Percentiles rank a stretch among this genome's conserved stretches.
phyloP scores from a whole-genome alignment of 2,113 vertebrate genomes.

The Alethe diademata region DNA sequence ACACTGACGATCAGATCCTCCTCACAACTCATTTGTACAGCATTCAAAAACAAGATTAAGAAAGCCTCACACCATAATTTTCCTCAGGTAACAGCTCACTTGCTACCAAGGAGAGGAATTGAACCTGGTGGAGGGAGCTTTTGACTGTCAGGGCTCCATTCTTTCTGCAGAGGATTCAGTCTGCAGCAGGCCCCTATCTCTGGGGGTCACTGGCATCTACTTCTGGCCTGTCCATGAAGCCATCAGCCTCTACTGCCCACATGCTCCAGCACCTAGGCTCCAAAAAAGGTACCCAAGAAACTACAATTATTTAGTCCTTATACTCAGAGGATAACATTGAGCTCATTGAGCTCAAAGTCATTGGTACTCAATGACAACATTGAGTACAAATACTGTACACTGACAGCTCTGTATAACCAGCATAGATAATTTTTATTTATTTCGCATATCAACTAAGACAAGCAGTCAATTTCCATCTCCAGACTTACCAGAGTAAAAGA shows the following conservation, averaged over 20 bases:
- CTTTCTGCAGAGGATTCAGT: not conserved
- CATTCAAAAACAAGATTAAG: not conserved
- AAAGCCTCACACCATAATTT: not conserved
- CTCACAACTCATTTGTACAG: not conserved
- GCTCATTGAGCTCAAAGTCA: no score
- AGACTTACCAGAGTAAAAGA: not conserved
- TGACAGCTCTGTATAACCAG: not conserved
- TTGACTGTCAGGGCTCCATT: not conserved
- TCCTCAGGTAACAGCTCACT: not conserved
- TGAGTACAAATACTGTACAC: not conserved
- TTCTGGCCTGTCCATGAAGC: not conserved
- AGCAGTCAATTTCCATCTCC: not conserved
- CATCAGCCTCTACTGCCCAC: not conserved
- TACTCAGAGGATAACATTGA: not conserved
- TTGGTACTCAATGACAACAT: no score
- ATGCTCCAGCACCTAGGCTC: rapidly evolving
- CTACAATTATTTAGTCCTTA: not conserved
- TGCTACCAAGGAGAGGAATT: not conserved
- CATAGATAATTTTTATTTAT: not conserved
- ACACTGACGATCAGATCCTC: not conserved
- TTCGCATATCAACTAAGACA: not conserved
- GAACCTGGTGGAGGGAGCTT: not conserved
- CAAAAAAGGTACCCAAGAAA: not conserved
- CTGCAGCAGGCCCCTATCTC: not conserved
- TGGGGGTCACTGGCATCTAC: not conserved